phyloP scores from a whole-genome alignment of 2,797 vertebrate genomes.

The Discoglossus pictus region DNA sequence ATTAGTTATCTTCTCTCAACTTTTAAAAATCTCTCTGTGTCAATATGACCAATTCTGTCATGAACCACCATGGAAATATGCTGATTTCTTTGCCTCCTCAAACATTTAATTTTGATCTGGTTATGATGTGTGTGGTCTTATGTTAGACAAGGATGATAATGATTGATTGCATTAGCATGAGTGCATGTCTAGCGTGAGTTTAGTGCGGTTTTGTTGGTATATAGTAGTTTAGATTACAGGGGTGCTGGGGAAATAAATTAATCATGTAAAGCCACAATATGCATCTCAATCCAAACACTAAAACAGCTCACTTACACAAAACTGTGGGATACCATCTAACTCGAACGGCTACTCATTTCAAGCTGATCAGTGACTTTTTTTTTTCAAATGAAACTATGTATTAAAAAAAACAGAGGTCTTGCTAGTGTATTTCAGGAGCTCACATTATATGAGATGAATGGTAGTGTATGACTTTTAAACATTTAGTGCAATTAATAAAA shows the following conservation, averaged over 20 bases:
- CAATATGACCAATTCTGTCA: constrained; percentile 13
- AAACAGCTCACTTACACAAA: not conserved
- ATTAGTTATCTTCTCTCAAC: no score
- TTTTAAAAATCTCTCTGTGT: no score
- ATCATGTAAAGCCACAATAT: constrained; percentile 38
- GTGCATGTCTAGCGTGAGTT: constrained; percentile 19
- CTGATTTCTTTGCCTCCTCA: constrained; percentile 10
- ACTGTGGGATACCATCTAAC: constrained; percentile 6
- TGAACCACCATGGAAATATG: constrained; percentile 14
- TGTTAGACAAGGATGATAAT: constrained; percentile 30
- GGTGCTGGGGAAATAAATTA: constrained; percentile 18
- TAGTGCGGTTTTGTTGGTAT: constrained; percentile 19
- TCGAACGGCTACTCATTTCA: constrained; percentile 1
- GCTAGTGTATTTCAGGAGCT: no score
- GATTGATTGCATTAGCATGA: constrained; percentile 43
- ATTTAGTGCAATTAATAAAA: no score
- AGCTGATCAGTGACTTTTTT: no score
- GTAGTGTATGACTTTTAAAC: no score
- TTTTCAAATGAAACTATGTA: no score
- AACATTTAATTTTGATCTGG: constrained; percentile 20
- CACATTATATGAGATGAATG: no score
- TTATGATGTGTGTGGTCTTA: constrained; percentile 36
- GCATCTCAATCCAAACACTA: constrained; percentile 11
- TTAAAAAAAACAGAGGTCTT: no score
- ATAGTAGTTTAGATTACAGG: constrained; percentile 34